Evolutionary conservation across 2,888 invertebrate genomes (phyloP).

Genomic region (Ceramica pisi): DNA sequence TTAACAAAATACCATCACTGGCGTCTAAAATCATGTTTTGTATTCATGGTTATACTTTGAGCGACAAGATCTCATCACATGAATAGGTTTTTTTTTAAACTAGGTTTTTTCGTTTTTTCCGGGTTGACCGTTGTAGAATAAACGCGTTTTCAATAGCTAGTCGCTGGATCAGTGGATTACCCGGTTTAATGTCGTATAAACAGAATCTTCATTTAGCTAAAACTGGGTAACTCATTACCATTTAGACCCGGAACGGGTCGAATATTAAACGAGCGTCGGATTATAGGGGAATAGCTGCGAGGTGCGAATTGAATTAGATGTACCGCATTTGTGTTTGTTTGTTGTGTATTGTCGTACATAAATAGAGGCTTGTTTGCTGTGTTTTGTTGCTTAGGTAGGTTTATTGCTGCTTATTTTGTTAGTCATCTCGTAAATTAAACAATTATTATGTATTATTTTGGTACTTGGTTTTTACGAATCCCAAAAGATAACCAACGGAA

Average conservation of each 20-base stretch:
- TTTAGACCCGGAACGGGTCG: slow-evolving; percentile 75
- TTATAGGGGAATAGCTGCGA: slow-evolving; percentile 70
- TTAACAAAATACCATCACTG: background rate
- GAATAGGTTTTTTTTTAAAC: background rate
- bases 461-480: too few relatives aligned
- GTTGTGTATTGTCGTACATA: slow-evolving; percentile 38
- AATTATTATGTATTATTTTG: too few relatives aligned
- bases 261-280: slow-evolving; percentile 78
- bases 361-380: slow-evolving; percentile 21
- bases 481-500: too few relatives aligned
- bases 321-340: slow-evolving; percentile 48
- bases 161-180: slow-evolving; percentile 75
- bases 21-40: background rate
- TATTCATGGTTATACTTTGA: background rate
- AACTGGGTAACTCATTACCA: slow-evolving; percentile 80
- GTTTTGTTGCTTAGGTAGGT: slow-evolving; percentile 1
- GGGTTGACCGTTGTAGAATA: slow-evolving; percentile 68
- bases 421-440: background rate
- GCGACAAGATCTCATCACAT: too few relatives aligned
- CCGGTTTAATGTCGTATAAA: slow-evolving; percentile 76
- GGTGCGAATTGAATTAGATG: slow-evolving; percentile 79
- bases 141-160: slow-evolving; percentile 71
- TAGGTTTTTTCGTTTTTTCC: background rate
- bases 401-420: background rate
- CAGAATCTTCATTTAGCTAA: slow-evolving; percentile 79